These are phyloP conservation scores for Macaria notata DNA, from an alignment of 2,888 invertebrate species.

Conservation along the genomic window DNA sequence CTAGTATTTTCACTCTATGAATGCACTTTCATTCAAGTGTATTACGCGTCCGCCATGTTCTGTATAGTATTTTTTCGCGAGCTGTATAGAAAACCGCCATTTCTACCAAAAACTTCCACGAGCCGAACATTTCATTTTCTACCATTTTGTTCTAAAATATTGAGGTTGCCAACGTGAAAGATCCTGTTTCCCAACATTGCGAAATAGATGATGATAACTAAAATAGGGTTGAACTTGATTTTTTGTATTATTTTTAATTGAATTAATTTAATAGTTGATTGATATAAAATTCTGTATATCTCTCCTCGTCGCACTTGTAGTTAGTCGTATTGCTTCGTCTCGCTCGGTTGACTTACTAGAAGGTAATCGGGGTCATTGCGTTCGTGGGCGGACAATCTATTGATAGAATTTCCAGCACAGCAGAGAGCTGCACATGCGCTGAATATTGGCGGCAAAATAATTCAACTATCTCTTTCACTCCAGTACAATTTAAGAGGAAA, in stretches of 20 bases:
- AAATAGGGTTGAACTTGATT: not conserved
- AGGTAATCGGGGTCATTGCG: conserved; percentile 13
- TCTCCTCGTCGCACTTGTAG: conserved; percentile 2
- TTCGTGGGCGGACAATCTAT: conserved; percentile 9
- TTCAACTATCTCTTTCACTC: conserved; percentile 28
- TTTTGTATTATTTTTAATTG: no score
- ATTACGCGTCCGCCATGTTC: conserved; percentile 29
- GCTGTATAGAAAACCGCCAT: no score
- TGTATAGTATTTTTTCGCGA: not conserved
- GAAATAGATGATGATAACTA: not conserved
- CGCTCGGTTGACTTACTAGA: conserved; percentile 8
- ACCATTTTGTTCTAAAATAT: conserved; percentile 21
- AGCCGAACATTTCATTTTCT: conserved; percentile 5
- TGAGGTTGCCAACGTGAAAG: conserved; percentile 16
- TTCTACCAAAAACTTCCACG: not conserved
- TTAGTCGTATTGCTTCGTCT: not conserved
- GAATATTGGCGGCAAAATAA: conserved; percentile 23
- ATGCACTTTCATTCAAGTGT: no score
- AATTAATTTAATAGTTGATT: no score
- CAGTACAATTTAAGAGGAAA: conserved; percentile 11
- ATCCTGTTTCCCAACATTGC: not conserved
- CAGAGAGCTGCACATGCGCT: conserved; percentile 17
- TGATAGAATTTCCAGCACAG: conserved; percentile 13
- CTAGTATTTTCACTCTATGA: no score
- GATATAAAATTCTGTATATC: not conserved